Conservation (phyloP, 2,797 vertebrate species). For the Sandelia bainsii region DNA sequence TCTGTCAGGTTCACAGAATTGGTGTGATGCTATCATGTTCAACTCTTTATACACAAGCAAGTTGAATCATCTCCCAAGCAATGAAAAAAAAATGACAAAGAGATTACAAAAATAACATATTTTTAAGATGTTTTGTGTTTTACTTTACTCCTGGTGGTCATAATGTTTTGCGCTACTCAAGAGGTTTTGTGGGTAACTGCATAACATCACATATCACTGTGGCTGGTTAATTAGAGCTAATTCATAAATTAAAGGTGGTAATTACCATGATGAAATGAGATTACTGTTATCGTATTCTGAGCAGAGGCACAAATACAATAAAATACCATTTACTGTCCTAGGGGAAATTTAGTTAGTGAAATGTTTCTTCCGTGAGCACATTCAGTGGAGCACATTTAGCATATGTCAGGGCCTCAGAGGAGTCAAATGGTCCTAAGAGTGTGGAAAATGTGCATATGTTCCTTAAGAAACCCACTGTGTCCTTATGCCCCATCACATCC, state of each 20-base stretch:
- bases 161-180: not conserved
- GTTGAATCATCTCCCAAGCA: conserved; percentile 16
- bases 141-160: not conserved
- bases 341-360: conserved; percentile 46
- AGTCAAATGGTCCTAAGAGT: not conserved
- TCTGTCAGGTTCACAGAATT: conserved; percentile 56
- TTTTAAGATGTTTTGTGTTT: not conserved
- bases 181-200: conserved; percentile 36
- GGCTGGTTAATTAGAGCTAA: conserved; percentile 67
- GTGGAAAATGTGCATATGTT: not conserved
- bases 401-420: conserved; percentile 17
- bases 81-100: conserved; percentile 4
- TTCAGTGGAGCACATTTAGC: conserved; percentile 26
- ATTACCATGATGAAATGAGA: conserved; percentile 64
- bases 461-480: not conserved
- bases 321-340: conserved; percentile 63
- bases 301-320: conserved; percentile 68
- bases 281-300: conserved; percentile 56
- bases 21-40: conserved; percentile 48
- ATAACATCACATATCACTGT: conserved; percentile 38
- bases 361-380: conserved; percentile 29
- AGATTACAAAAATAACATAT: conserved; percentile 21
- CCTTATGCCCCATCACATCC: conserved; percentile 1
- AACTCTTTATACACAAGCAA: conserved; percentile 36
- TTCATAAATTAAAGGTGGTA: conserved; percentile 75